Evolutionary conservation across 2,113 vertebrate species (phyloP), one percentile per base, ranked within the genome.

Genomic region (Toxotes chatareus): DNA sequence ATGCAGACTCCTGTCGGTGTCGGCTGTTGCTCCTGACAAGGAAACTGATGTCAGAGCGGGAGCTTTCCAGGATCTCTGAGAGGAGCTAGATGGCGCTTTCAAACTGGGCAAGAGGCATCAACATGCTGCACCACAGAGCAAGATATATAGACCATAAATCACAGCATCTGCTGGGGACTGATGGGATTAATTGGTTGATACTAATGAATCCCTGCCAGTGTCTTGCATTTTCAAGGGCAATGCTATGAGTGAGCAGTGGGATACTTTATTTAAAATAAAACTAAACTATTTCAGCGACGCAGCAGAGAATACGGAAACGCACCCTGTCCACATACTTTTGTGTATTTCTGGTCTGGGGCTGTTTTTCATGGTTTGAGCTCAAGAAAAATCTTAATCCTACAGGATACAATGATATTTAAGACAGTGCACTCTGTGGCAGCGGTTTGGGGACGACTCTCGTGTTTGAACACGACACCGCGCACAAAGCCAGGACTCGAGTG

Each of bases 1-100:
- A 86, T 82, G 61, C 44, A 70, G 64, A 56, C 67, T 36, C 53
- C 74, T 63, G 46, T 86, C 77, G 56, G 66, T 31, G 84, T 63
- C 32, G 4, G 73, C 63, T 70, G 40, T 27, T 67, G 72, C 72
- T 73, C 36, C 76, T 74, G 85, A 80, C 83, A 27, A 34, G 59
- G 17, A 78, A 82, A 53, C 65, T 44, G 66, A 79, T 59, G 81
- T 63, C 80, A 53, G 42, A 75, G 56, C 73, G 70, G 73, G n/a
- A 42, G 34, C 47, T 82, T 66, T 38, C 0, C 9, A 27, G 71
- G 40, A 38, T 1, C 5, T 23, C 40, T 16, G 31, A n/a, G 49
- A 62, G 34, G 0, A 34, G 78, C 57, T 36, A 9, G 42, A 12
- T 34, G 19, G 66, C 1, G 75, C 0, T 51, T 69, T 76, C 9